phyloP scores from a whole-genome alignment of 23 tunicate species.

The Corella eumyota region DNA sequence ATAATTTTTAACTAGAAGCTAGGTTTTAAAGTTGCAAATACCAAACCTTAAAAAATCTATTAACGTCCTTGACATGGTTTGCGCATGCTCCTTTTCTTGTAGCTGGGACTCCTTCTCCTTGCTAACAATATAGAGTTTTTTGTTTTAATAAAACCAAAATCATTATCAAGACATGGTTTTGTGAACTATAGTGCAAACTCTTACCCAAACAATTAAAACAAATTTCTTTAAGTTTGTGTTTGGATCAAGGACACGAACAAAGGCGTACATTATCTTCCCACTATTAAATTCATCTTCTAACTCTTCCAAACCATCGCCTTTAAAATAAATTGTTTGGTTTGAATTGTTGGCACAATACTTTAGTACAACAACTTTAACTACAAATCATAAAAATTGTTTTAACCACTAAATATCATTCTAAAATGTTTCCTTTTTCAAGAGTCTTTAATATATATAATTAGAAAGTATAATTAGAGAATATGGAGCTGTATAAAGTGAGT shows the following conservation, averaged over 20 bases:
- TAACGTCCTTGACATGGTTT: slow-evolving; percentile 77
- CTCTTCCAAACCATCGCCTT: slow-evolving; percentile 87
- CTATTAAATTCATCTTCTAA: slow-evolving; percentile 85
- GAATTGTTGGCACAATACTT: too few species aligned
- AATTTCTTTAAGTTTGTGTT: slow-evolving; percentile 73
- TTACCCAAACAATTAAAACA: slow-evolving; percentile 78
- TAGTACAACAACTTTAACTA: too few species aligned
- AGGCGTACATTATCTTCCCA: slow-evolving; percentile 86
- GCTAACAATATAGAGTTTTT: slow-evolving; percentile 10
- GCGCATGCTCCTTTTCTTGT: slow-evolving; percentile 91
- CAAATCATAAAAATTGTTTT: too few species aligned
- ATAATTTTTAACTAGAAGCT: too few species aligned
- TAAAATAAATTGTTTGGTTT: neutral
- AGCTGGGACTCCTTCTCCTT: slow-evolving; percentile 97
- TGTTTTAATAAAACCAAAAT: neutral
- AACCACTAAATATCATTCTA: too few species aligned
- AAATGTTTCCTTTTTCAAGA: too few species aligned
- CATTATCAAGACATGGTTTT: too few species aligned
- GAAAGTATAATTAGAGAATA: too few species aligned
- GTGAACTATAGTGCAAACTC: neutral
- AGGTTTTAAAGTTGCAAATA: too few species aligned
- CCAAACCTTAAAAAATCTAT: slow-evolving; percentile 75
- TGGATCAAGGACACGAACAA: slow-evolving; percentile 69
- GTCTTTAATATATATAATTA: too few species aligned
- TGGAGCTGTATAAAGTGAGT: too few species aligned